Evolutionary conservation across 2,888 invertebrate species (phyloP).

Genomic region (Drosophila conformis): DNA sequence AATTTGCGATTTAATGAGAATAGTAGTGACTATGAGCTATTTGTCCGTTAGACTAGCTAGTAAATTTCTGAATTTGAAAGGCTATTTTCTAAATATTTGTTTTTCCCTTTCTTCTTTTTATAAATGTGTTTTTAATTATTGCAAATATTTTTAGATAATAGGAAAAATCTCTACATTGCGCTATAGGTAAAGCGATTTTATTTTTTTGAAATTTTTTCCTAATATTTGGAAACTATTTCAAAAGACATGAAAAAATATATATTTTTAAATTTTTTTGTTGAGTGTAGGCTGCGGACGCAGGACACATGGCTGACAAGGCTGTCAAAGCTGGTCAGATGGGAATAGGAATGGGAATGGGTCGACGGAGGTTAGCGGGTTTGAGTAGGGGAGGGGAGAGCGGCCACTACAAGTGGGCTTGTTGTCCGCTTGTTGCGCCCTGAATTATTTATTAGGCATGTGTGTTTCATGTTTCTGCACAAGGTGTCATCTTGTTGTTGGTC

Average conservation of each 20-base stretch:
- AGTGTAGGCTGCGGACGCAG: slow-evolving; percentile 3
- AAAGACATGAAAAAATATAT: neutral
- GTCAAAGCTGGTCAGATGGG: slow-evolving; percentile 30
- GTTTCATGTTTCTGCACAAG: slow-evolving; percentile 58
- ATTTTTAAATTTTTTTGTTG: neutral
- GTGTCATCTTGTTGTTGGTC: slow-evolving; percentile 66
- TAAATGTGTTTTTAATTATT: too few species aligned
- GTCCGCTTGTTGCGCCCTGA: slow-evolving; percentile 78
- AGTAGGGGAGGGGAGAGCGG: neutral
- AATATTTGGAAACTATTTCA: neutral
- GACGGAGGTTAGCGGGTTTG: neutral
- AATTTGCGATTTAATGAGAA: too few species aligned
- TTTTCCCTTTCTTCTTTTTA: too few species aligned
- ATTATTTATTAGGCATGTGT: slow-evolving; percentile 80
- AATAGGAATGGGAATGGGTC: neutral
- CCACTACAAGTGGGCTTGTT: slow-evolving; percentile 68
- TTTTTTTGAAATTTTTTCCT: neutral
- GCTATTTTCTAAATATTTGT: too few species aligned
- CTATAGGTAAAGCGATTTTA: too few species aligned
- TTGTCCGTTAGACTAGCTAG: too few species aligned
- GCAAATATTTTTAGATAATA: too few species aligned
- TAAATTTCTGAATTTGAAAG: too few species aligned
- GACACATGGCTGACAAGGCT: slow-evolving; percentile 25
- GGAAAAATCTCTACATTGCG: too few species aligned
- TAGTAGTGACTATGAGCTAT: too few species aligned